Evolutionary conservation across 2,797 vertebrate species (phyloP).

Genomic region (Anabacerthia variegaticeps): DNA sequence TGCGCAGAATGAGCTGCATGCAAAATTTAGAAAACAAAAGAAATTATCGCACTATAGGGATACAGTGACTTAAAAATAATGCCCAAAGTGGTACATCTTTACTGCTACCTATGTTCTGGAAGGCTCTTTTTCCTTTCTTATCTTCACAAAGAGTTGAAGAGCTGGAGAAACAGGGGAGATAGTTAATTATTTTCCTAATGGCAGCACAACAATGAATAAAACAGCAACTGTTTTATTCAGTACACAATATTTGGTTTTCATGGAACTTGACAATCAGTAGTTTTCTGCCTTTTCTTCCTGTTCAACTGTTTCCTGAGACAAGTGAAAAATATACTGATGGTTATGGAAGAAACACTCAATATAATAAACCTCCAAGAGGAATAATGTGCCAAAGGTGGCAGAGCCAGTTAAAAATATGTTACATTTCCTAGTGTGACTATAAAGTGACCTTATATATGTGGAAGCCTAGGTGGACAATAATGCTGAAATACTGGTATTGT

Average conservation of each 20-base stretch:
- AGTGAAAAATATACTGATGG: not conserved
- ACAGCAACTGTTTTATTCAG: not conserved
- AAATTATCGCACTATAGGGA: not conserved
- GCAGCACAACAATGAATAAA: not conserved
- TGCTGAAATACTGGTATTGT: not conserved
- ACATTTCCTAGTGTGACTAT: not conserved
- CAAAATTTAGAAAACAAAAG: slow-evolving; percentile 29
- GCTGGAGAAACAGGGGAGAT: not conserved
- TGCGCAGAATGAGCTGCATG: not conserved
- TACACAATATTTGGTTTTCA: not conserved
- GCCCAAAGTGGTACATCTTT: not conserved
- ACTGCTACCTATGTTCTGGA: not conserved
- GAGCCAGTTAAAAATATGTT: not conserved
- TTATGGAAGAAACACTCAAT: not conserved
- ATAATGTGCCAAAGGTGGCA: not conserved
- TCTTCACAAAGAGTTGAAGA: not conserved
- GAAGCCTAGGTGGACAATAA: not conserved
- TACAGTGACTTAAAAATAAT: not conserved
- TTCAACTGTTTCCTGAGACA: not conserved
- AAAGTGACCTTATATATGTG: not conserved
- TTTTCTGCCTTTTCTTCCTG: not conserved
- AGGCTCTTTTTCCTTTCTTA: not conserved
- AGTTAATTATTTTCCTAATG: not conserved
- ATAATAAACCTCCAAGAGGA: not conserved
- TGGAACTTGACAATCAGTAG: not conserved